Evolutionary conservation across 2,888 invertebrate genomes (phyloP), one percentile per base, ranked within the genome.

Genomic region (Stegana nigrithorax): DNA sequence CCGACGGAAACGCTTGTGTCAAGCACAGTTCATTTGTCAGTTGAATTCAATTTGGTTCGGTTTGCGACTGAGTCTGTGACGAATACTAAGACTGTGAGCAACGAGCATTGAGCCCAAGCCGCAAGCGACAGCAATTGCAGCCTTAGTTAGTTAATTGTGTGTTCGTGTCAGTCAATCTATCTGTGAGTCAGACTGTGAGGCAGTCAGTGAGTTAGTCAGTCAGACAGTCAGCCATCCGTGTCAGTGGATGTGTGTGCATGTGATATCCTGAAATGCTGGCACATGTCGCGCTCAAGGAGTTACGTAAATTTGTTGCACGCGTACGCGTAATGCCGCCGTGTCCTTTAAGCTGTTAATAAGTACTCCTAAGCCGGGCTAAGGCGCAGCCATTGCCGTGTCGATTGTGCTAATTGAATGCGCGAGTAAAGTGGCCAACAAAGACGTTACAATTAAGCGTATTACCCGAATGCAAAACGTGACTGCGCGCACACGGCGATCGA

Each of bases 401-500:
- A 55, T 55, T 32, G 32, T 12, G 32, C 32, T 55, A 55, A 55
- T 55, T 55, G 53, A 19, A 55, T 55, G 17, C 21, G 14, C 17
- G 10, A 21, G 19, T 21, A 55, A 19, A 8, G 12, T 21, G 19
- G 10, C 2, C 27, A 32, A 23, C 23, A 26, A 47, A 23, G 47
- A 21, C 47, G 25, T 25, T 14, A 69, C 68, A 76, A 79, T 79
- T 79, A 76, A 78, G 80, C 79, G 78, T 78, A 79, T 79, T 72
- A 75, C 68, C 55, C 5, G 29, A 5, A 3, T 51, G 2, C 17
- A 67, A 72, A 73, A 78, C 75, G 75, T 75, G 75, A 75, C 73
- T 78, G 65, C 63, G 65, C 70, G 32, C 45, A 17, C 19, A 21
- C 10, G 45, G 2, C 5, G n/a, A 2, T 10, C 32, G 10, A n/a